Conservation (phyloP, 1,140 invertebrate genomes). For the Medauroidea extradentata region DNA sequence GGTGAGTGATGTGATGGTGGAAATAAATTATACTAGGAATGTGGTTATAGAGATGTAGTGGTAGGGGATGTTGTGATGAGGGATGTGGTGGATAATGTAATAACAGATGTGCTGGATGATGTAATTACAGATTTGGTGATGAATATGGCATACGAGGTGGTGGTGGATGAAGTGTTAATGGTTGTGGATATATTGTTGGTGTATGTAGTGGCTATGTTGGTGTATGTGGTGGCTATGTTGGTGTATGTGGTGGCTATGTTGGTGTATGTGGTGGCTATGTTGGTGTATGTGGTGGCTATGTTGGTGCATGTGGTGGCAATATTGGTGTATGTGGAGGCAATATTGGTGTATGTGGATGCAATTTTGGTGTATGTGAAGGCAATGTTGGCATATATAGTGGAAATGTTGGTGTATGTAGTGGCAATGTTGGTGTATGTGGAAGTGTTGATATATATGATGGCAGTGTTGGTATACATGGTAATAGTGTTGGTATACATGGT, state of each 20-base stretch:
- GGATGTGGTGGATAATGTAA: too few species aligned
- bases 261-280: background rate
- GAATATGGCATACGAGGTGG: background rate
- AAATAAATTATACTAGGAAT: too few species aligned
- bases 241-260: background rate
- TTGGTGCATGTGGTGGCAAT: background rate
- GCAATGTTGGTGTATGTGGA: background rate
- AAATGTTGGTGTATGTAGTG: background rate
- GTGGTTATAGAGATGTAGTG: too few species aligned
- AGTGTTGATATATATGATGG: background rate
- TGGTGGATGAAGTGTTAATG: background rate
- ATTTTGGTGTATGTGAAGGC: background rate
- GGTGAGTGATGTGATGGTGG: too few species aligned
- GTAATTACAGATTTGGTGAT: too few species aligned
- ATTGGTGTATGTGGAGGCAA: background rate
- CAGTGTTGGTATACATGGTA: background rate
- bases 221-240: background rate
- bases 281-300: background rate
- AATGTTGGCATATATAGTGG: background rate
- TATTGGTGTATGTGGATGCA: background rate
- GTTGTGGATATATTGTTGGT: background rate
- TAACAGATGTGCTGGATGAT: too few species aligned
- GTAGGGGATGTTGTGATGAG: too few species aligned
- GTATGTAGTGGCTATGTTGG: background rate
- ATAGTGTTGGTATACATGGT: background rate